Conservation (phyloP, 2,888 invertebrate genomes). For the Mimumesa dahlbomi region DNA sequence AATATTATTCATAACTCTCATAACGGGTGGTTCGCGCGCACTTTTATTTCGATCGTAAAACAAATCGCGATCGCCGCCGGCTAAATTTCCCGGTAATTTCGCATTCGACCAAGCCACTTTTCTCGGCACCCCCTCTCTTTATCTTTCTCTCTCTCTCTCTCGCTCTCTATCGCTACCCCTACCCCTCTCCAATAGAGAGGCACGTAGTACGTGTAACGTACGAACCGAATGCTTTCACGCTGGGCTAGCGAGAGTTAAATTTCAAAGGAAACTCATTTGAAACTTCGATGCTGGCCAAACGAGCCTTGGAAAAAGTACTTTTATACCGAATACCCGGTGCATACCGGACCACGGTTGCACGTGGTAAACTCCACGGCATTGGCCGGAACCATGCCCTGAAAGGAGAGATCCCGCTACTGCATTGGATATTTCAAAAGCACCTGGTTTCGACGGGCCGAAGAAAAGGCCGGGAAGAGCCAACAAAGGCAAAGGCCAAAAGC, state of each 20-base stretch:
- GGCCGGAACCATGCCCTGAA: conserved; percentile 10
- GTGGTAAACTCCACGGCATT: conserved; percentile 35
- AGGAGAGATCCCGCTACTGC: conserved; percentile 26
- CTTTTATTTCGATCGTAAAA: not conserved
- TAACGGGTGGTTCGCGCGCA: not conserved
- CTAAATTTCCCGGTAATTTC: conserved; percentile 38
- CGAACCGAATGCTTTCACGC: conserved; percentile 38
- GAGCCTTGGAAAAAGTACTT: conserved; percentile 62
- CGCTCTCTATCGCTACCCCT: too few species aligned
- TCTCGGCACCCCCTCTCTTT: not conserved
- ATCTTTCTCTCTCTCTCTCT: too few species aligned
- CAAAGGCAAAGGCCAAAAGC: conserved; percentile 43
- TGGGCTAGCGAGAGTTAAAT: conserved; percentile 57
- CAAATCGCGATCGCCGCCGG: conserved; percentile 3
- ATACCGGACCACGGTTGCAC: conserved; percentile 28
- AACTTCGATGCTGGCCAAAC: conserved; percentile 62
- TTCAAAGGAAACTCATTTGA: conserved; percentile 64
- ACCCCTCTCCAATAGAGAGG: too few species aligned
- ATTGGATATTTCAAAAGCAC: conserved; percentile 57
- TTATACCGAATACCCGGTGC: conserved; percentile 51
- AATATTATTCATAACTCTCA: not conserved
- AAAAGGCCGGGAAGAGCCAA: conserved; percentile 43
- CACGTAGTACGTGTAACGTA: conserved; percentile 23
- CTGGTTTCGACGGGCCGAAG: conserved; percentile 53
- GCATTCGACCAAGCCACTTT: conserved; percentile 14